Evolutionary conservation across 2,797 vertebrate species (phyloP).

Genomic region (Numenius phaeopus): DNA sequence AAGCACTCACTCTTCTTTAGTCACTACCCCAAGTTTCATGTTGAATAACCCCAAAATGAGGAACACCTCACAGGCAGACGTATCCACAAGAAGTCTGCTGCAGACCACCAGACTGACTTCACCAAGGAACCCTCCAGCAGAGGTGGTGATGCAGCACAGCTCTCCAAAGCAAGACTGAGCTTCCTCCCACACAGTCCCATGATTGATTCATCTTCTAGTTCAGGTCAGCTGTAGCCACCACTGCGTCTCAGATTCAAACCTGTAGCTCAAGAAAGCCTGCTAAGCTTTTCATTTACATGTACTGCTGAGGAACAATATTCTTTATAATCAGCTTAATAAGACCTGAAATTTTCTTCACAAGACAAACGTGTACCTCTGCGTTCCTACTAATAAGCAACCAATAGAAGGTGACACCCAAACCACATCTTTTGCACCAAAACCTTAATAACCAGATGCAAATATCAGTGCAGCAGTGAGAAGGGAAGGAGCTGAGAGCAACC

Average conservation of each 20-base stretch:
- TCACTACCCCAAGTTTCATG: neutral
- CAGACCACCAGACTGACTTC: neutral
- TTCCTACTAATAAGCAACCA: neutral
- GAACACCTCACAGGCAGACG: fast-evolving
- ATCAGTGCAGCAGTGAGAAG: neutral
- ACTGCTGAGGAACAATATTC: neutral
- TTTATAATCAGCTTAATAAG: neutral
- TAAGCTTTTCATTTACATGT: neutral
- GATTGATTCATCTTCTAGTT: neutral
- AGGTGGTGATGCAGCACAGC: neutral
- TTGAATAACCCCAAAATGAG: neutral
- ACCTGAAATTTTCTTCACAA: neutral
- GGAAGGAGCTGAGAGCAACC: neutral
- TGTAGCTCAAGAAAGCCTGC: neutral
- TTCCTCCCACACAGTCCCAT: neutral
- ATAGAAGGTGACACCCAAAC: neutral
- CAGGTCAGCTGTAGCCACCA: neutral
- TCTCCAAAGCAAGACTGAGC: neutral
- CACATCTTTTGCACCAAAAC: neutral
- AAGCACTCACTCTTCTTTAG: neutral
- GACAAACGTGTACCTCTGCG: neutral
- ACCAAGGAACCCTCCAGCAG: neutral
- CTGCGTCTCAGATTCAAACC: neutral
- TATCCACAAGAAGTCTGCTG: neutral
- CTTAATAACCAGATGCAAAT: neutral